Evolutionary conservation across 2,113 vertebrate species (phyloP).

Genomic region (Bujurquina vittata): DNA sequence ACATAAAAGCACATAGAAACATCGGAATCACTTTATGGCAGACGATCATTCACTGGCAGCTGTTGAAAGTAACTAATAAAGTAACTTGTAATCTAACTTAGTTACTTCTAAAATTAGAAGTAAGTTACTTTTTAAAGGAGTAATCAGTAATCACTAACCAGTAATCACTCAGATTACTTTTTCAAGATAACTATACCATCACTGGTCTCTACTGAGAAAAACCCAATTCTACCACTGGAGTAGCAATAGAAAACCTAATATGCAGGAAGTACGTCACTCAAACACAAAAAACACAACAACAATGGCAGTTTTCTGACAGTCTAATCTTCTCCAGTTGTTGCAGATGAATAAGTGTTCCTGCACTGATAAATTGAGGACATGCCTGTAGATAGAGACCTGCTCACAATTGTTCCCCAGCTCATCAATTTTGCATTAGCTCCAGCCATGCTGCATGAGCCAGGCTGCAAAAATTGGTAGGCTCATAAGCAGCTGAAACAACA

Average conservation of each 20-base stretch:
- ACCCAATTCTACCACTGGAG: background rate
- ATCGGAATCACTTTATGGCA: too few species aligned
- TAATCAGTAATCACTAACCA: too few species aligned
- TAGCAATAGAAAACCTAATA: background rate
- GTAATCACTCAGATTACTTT: too few species aligned
- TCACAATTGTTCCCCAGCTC: background rate
- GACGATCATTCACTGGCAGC: too few species aligned
- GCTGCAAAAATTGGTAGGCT: background rate
- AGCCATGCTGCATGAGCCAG: background rate
- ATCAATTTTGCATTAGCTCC: constrained; percentile 5
- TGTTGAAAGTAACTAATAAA: too few species aligned
- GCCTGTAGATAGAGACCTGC: background rate
- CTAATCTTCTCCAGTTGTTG: background rate
- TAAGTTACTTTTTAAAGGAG: too few species aligned
- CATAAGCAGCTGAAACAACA: background rate
- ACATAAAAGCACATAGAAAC: too few species aligned
- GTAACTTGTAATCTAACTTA: too few species aligned
- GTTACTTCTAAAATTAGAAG: too few species aligned
- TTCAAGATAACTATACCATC: too few species aligned
- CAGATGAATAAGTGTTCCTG: background rate
- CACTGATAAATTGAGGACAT: constrained; percentile 4
- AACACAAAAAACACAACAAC: background rate
- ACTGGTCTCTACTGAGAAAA: too few species aligned
- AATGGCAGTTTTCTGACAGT: background rate
- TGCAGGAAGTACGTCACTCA: background rate